Evolutionary conservation across 2,888 invertebrate genomes (phyloP).

Genomic region (Drepanosiphum platanoidis): DNA sequence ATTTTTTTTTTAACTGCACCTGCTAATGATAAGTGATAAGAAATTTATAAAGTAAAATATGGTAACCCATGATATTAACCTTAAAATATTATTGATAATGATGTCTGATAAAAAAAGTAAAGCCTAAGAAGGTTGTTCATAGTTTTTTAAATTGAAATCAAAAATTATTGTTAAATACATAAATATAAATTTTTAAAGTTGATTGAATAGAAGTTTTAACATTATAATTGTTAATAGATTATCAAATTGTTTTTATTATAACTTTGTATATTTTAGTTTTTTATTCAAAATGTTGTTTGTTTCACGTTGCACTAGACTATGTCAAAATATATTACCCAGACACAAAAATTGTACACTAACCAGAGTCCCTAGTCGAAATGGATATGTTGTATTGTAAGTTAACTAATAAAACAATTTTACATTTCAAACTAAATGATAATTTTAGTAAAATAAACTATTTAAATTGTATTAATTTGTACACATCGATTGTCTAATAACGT

Average conservation of each 20-base stretch:
- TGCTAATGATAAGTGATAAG: conserved; percentile 19
- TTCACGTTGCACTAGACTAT: conserved; percentile 51
- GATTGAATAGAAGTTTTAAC: neutral
- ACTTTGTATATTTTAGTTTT: neutral
- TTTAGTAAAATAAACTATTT: no score
- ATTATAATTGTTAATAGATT: neutral
- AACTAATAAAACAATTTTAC: neutral
- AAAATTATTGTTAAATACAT: neutral
- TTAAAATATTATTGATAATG: conserved; percentile 45
- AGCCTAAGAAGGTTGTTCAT: conserved; percentile 1
- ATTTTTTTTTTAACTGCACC: neutral
- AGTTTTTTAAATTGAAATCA: neutral
- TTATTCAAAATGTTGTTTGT: conserved; percentile 40
- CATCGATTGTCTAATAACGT: no score
- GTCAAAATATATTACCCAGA: conserved; percentile 47
- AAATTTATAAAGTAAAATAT: no score
- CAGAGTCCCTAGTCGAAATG: conserved; percentile 69
- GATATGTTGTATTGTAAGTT: conserved; percentile 79
- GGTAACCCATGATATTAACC: conserved; percentile 22
- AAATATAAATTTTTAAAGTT: no score
- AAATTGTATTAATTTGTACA: no score
- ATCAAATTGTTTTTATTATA: neutral
- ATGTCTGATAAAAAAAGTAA: conserved; percentile 21
- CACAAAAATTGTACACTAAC: conserved; percentile 45
- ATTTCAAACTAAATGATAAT: no score